Evolutionary conservation across 2,113 vertebrate species (phyloP), one percentile per base, ranked within the genome.

Genomic region (Carassius carassius): DNA sequence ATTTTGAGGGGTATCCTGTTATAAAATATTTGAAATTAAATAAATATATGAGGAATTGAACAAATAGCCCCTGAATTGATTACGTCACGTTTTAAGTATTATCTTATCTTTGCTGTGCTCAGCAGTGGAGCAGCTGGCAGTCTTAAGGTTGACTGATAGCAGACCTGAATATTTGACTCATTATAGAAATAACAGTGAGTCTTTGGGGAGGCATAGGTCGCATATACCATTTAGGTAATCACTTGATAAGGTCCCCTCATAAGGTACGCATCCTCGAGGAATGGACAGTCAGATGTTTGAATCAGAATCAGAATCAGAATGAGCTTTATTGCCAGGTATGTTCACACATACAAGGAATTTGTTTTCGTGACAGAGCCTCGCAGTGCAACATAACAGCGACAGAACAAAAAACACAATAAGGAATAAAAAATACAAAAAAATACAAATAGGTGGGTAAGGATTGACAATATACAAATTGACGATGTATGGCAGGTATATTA

Each of bases 101-200:
- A 93, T 94, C 93, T 92, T 89, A 91, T 93, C 86, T 81, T 83
- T 58, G 69, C 67, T 86, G 29, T 87, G 87, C 91, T 91, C 89
- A 90, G 86, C 65, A 79, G 49, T 78, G 70, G 77, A 62, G 82
- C 84, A 83, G 90, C 77, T 92, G 87, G 90, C 89, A 92, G 90
- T 92, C 91, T 88, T 90, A 92, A 91, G 88, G 89, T 91, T 91
- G 72, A 81, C 90, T 92, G 93, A 93, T 93, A 94, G 86, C 86
- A 87, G 74, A 23, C 65, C 16, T 79, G 80, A 54, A 65, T 86
- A 86, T 90, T 89, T 88, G 81, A 86, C 87, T 73, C 78, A 76
- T 84, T 69, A 82, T 81, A 88, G 86, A 91, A 87, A 82, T 87
- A 82, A 86, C 41, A 60, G 58, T 78, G 76, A 62, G 54, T 54